Evolutionary conservation across 1,140 invertebrate species (phyloP), one percentile per base, ranked within the genome.

Genomic region (Lucilia cuprina): DNA sequence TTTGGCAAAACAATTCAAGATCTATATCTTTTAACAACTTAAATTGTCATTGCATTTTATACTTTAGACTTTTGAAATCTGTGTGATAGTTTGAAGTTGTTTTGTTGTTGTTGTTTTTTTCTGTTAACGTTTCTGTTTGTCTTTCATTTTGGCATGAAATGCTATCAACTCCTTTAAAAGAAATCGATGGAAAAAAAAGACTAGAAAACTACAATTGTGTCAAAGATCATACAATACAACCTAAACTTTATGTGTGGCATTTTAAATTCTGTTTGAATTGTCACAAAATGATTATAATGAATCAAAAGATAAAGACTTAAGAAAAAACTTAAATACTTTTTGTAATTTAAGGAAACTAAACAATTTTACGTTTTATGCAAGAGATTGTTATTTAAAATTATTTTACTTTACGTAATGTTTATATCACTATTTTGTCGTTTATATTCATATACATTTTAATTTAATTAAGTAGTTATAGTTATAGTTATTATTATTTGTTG

Each of bases 131-230:
- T 41, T 34, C 9, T 41, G 13, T 77, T 17, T 35, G 14, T 77
- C 25, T 77, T 14, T 70, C 17, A 17, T 10, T 7, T 10, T 12
- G 7, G 0, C 10, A 7, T 19, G 65, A 70, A 70, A 21, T 21
- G 65, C 65, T 70, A 21, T 25, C 65, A 70, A 70, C 65, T 70
- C 65, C 65, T 25, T 10, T 70, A 70, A 10, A 10, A 70, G 65
- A 70, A 70, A 70, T 41, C 25, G 25, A 30, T 3, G 10, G 7
- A 41, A 8, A 41, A 70, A 70, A 21, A 70, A 7, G 9, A 70
- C 65, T 70, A 70, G 65, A 70, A 70, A 70, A 80, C 77, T 49
- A 50, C 77, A 80, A 80, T 80, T 80, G 77, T 80, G 77, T 80
- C 77, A 80, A 80, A 80, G 77, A 80, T 80, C 77, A 80, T 80